Evolutionary conservation across 2,888 invertebrate genomes (phyloP).

Genomic region (Syrphus vitripennis): DNA sequence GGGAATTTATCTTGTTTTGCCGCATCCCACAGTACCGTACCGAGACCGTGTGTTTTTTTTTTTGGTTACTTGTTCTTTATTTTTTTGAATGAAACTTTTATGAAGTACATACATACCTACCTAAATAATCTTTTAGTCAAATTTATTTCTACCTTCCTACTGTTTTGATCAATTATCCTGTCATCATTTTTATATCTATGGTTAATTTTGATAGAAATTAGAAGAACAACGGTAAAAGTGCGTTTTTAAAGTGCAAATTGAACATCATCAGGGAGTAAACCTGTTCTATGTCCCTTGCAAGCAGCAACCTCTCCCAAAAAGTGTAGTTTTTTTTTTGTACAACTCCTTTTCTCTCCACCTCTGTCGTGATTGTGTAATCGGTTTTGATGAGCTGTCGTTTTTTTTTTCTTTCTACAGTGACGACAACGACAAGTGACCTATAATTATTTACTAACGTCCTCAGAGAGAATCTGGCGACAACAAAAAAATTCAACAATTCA

Average conservation of each 20-base stretch:
- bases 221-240: conserved; percentile 32
- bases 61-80: background rate
- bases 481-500: background rate
- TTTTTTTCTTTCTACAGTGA: conserved; percentile 26
- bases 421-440: conserved; percentile 26
- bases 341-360: conserved; percentile 16
- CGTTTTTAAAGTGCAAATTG: conserved; percentile 33
- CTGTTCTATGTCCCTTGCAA: background rate
- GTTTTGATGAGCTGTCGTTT: conserved; percentile 28
- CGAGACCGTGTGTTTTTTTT: background rate
- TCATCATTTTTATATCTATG: background rate
- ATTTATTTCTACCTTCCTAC: no score
- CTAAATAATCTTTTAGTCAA: background rate
- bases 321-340: conserved; percentile 2
- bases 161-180: background rate
- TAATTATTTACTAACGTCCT: background rate
- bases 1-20: background rate
- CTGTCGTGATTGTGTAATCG: conserved; percentile 64
- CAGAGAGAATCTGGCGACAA: background rate
- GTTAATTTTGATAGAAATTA: background rate
- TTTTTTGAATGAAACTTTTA: conserved; percentile 47
- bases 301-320: background rate
- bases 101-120: no score
- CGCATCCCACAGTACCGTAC: conserved; percentile 5
- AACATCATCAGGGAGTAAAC: background rate